Evolutionary conservation across 1,140 invertebrate species (phyloP).

Genomic region (Philopotamus ludificatus): DNA sequence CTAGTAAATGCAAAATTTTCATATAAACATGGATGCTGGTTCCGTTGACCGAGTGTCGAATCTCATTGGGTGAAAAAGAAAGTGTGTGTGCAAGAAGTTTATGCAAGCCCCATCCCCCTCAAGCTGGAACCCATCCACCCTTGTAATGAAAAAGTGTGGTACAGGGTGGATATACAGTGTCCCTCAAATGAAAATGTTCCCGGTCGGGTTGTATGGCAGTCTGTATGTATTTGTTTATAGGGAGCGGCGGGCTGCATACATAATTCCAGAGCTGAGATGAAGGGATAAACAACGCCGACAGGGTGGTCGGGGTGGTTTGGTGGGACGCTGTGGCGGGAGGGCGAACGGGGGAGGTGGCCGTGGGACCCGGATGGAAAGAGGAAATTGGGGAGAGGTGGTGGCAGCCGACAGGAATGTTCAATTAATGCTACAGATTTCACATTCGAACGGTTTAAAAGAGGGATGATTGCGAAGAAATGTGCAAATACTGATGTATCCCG

Average conservation of each 20-base stretch:
- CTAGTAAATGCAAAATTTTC: too few species aligned
- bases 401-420: slow-evolving; percentile 21
- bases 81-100: neutral
- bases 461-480: neutral
- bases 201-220: neutral
- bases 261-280: slow-evolving; percentile 30
- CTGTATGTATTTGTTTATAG: slow-evolving; percentile 17
- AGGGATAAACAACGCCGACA: slow-evolving; percentile 29
- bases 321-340: neutral
- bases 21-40: too few species aligned
- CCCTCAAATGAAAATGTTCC: slow-evolving; percentile 16
- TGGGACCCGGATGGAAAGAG: too few species aligned
- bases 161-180: neutral
- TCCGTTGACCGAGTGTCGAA: neutral
- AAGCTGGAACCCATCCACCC: neutral
- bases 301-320: neutral
- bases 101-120: neutral
- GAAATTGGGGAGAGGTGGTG: neutral
- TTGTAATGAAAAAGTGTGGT: slow-evolving; percentile 11
- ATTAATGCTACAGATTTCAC: slow-evolving; percentile 22
- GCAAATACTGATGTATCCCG: too few species aligned
- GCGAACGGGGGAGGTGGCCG: too few species aligned
- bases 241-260: slow-evolving; percentile 24
- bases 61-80: neutral
- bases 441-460: slow-evolving; percentile 17